phyloP scores from a whole-genome alignment of 2,113 vertebrate genomes.

The Callithrix jacchus region DNA sequence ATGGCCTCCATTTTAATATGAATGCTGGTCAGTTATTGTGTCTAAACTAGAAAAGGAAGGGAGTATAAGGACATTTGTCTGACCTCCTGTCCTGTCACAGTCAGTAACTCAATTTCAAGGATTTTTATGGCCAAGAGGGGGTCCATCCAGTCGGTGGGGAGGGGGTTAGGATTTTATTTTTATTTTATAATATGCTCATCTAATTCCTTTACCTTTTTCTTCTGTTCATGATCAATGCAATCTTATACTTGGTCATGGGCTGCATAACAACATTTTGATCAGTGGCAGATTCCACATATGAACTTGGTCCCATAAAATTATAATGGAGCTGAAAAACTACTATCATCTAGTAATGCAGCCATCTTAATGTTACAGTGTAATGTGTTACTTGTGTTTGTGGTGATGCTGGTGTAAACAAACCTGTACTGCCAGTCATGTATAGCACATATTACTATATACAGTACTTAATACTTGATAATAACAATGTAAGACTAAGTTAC shows the following conservation, averaged over 20 bases:
- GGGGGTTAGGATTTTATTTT: no score
- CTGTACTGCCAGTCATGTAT: neutral
- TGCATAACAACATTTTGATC: neutral
- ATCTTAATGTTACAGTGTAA: neutral
- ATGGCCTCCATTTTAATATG: no score
- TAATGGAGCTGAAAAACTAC: neutral
- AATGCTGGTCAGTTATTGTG: no score
- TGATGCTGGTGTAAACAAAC: neutral
- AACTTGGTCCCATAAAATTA: neutral
- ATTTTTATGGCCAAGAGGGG: no score
- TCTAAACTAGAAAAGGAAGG: no score
- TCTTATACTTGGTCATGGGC: neutral
- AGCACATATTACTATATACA: neutral
- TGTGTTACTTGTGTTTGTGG: neutral
- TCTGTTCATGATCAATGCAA: neutral
- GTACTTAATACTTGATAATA: neutral
- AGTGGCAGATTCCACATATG: neutral
- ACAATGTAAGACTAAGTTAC: neutral
- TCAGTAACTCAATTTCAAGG: no score
- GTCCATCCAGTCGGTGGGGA: no score
- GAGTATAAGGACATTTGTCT: no score
- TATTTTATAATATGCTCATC: neutral
- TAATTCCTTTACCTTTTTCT: neutral
- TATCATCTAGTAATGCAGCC: neutral
- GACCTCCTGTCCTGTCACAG: no score